phyloP scores from a whole-genome alignment of 1,140 invertebrate species.

The Eulimnadia texana region DNA sequence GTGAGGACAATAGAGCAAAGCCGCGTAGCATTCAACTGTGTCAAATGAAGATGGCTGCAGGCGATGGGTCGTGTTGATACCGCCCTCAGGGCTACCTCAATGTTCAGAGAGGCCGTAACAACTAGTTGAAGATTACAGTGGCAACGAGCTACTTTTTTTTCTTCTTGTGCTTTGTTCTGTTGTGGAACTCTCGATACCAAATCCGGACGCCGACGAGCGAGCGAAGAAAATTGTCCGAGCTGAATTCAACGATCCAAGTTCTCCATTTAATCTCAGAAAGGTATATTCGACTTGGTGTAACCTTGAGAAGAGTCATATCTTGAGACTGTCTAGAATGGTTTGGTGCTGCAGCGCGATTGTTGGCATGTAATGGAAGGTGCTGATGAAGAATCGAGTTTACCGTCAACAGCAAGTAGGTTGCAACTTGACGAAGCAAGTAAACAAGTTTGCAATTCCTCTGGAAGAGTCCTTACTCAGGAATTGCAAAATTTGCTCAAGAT shows the following conservation, averaged over 20 bases:
- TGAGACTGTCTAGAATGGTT: background rate
- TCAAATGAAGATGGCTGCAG: background rate
- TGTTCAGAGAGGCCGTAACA: background rate
- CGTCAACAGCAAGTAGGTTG: background rate
- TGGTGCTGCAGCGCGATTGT: background rate
- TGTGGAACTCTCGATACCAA: background rate
- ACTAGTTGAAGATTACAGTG: background rate
- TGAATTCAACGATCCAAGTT: no score
- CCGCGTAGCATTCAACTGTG: background rate
- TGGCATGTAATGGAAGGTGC: background rate
- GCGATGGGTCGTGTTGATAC: background rate
- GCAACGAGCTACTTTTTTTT: background rate
- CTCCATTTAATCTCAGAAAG: no score
- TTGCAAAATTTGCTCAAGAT: conserved; percentile 11
- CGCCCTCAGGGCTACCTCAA: background rate
- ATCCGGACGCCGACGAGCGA: background rate
- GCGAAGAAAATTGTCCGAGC: background rate
- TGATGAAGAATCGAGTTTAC: background rate
- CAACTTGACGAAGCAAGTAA: background rate
- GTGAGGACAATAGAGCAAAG: background rate
- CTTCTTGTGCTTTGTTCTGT: background rate
- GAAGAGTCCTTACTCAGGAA: background rate
- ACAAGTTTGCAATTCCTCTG: background rate
- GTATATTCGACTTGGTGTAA: no score
- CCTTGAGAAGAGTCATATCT: background rate